Percentiles rank a stretch among this genome's conserved stretches.
Evolutionary conservation across 2,113 vertebrate species (phyloP).

Genomic region (Aegotheles bennettii): DNA sequence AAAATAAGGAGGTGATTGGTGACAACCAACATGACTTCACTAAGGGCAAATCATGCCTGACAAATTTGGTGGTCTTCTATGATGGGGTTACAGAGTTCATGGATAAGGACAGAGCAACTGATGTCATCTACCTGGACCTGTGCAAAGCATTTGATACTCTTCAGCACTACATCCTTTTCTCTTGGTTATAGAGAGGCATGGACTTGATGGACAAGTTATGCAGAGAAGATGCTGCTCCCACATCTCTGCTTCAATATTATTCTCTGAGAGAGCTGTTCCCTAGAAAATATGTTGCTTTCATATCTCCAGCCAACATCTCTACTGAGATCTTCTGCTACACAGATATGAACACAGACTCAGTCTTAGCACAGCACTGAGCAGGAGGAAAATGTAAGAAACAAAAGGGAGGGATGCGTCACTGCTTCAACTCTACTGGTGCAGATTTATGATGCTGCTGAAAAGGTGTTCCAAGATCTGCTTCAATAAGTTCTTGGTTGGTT

Average conservation of each 20-base stretch:
- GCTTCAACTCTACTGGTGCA: neutral
- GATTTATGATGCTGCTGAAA: neutral
- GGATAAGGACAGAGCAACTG: too few relatives aligned
- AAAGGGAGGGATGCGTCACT: neutral
- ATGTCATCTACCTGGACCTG: too few relatives aligned
- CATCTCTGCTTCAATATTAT: neutral
- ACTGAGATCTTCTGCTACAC: neutral
- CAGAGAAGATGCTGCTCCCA: neutral
- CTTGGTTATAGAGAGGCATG: too few relatives aligned
- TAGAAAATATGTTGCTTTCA: neutral
- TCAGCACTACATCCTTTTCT: too few relatives aligned
- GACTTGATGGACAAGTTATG: neutral
- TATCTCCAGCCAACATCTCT: slow-evolving; percentile 36
- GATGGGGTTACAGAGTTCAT: too few relatives aligned
- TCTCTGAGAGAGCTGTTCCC: neutral
- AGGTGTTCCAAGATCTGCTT: neutral
- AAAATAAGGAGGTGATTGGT: too few relatives aligned
- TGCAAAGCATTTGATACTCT: too few relatives aligned
- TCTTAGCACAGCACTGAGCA: neutral
- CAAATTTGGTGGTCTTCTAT: too few relatives aligned
- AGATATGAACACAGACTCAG: neutral
- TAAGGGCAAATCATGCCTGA: too few relatives aligned
- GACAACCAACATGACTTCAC: too few relatives aligned
- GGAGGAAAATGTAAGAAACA: neutral
- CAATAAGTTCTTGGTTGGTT: neutral